These are phyloP conservation scores for Eupithecia subfuscata DNA, from an alignment of 2,888 invertebrate genomes.

Conservation along the genomic window DNA sequence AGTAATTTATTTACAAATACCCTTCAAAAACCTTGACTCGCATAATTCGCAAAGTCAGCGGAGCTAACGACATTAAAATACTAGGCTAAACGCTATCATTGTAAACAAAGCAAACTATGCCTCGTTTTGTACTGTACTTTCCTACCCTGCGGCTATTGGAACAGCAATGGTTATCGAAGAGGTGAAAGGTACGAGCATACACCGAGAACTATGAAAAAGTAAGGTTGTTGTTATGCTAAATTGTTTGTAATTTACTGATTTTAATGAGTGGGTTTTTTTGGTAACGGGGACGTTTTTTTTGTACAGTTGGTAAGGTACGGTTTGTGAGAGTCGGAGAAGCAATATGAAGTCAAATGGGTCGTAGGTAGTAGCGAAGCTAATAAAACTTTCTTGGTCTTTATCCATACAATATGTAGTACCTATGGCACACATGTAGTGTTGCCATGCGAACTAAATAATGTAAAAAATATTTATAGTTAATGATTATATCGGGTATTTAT, in stretches of 20 bases:
- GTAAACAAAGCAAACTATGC: constrained; percentile 43
- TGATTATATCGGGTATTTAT: too few species aligned
- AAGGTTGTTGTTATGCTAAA: constrained; percentile 18
- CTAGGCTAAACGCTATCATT: constrained; percentile 46
- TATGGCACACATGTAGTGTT: not conserved
- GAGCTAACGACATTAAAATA: constrained; percentile 50
- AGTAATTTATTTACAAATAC: constrained; percentile 18
- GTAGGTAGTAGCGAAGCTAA: not conserved
- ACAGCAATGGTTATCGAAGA: constrained; percentile 56
- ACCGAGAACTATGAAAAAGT: constrained; percentile 46
- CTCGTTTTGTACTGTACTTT: constrained; percentile 60
- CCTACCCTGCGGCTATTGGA: constrained; percentile 61
- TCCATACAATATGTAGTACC: not conserved
- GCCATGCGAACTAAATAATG: not conserved
- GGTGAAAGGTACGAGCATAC: constrained; percentile 63
- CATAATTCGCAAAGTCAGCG: constrained; percentile 47
- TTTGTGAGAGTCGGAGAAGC: not conserved
- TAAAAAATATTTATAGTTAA: not conserved
- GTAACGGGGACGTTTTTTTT: not conserved
- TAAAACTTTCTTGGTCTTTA: not conserved
- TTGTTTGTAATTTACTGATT: constrained; percentile 14
- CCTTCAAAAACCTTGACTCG: constrained; percentile 31
- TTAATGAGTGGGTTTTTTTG: constrained; percentile 8
- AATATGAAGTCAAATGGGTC: not conserved
- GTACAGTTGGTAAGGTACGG: not conserved